Base-by-base conservation (phyloP, 2,113 vertebrate species). In the Etia nguti region DNA sequence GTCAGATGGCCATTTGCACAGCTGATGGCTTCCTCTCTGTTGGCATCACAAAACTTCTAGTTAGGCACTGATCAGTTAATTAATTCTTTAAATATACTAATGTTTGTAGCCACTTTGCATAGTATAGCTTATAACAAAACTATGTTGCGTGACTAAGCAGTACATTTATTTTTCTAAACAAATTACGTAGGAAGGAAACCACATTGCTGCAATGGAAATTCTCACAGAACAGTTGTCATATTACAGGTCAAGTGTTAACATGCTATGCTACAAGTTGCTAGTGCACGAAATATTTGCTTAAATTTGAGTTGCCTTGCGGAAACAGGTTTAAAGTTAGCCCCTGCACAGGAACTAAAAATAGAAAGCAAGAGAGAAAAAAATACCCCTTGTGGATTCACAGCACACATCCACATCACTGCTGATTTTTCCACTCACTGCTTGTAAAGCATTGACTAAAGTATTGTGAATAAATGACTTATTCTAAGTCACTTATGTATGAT, bases 341-440 rank as follows among this genome's bases (percentile, higher is more conserved):
- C 8, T 0, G 43, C 7, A 34, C 26, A 31, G 0, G 8, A 80
- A 68, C 20, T 20, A 75, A 48, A 75, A 75, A 75, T 48, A 75
- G 13, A 75, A 29, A 29, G 15, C 15, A 75, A 79, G n/a, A 22
- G 29, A 16, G 1, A 22, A 24, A 57, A 81, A 83, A 65, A 34
- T 24, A 52, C 22, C 43, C 48, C 10, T 4, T 38, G 52, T 52
- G 24, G 75, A 24, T 56, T 83, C 41, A 87, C 81, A 84, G 83
- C 86, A 55, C 8, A 4, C 48, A 80, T 57, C 82, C 89, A 81
- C 87, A 88, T 24, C 8, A 57, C 43, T n/a, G 48, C 36, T 80
- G 8, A 54, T 77, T 59, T 91, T 91, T 88, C 90, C 87, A 81
- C 70, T 55, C 16, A 10, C 16, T 0, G 8, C 26, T 24, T 4